Evolutionary conservation across 2,113 vertebrate genomes (phyloP), one percentile per base, ranked within the genome.

Genomic region (Electrona antarctica): DNA sequence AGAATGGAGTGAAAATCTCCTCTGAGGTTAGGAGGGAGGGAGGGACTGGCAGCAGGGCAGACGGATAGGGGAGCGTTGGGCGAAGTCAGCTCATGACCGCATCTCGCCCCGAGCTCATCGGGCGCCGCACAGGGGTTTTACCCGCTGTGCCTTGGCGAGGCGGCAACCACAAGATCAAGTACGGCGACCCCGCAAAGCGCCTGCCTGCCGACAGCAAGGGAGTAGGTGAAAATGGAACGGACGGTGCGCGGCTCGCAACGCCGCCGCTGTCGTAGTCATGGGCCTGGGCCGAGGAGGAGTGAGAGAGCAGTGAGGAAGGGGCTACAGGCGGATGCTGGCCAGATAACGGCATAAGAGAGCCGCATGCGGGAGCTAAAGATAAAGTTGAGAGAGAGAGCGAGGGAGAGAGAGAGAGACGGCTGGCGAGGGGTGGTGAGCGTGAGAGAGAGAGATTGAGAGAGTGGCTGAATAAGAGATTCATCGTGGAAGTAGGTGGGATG

Each of bases 401-500:
- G 75, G 81, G 81, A 78, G 72, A 62, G 67, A 70, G 51, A 67
- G 73, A 82, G 8, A 8, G 12, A 4, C 2, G 2, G 29, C 29
- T 10, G 63, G 21, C 10, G 61, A 21, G 47, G 11, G 46, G 12
- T 8, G 9, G 14, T n/a, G 12, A 14, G 41, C 45, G 7, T 21
- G 46, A 50, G 15, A 12, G 47, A 9, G 52, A 55, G 14, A 10
- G 33, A 41, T 41, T 41, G 33, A 41, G 33, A 41, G 33, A 41
- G 48, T 28, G 57, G 77, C 10, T 88, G 82, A 72, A 61, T 79
- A 77, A 76, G 78, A 74, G 67, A 86, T 76, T 67, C 67, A 75
- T 83, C 65, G 73, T 65, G 67, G 73, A 50, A 70, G 72, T 64
- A 54, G 65, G 65, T 46, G 69, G 12, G 77, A 74, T 64, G 67